A percentile compares a stretch with the other conserved stretches of the same genome.
phyloP scores from a whole-genome alignment of 2,113 vertebrate genomes.

The Formicarius rufipectus region DNA sequence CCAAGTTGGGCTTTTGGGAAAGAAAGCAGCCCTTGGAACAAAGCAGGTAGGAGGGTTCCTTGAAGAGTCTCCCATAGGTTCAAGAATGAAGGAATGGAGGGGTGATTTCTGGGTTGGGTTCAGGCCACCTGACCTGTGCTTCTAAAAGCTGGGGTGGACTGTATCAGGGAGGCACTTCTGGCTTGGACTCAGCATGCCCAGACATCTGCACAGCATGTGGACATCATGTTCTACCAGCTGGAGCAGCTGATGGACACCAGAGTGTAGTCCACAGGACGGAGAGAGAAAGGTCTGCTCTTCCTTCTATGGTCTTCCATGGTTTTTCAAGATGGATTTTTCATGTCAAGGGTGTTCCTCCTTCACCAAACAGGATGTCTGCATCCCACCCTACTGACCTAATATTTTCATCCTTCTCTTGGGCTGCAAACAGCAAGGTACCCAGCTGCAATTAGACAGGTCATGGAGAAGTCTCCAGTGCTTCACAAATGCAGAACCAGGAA shows the following conservation, averaged over 20 bases:
- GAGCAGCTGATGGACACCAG: neutral
- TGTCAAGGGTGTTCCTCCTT: neutral
- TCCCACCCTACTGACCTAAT: neutral
- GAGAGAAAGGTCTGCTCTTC: neutral
- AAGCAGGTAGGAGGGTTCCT: neutral
- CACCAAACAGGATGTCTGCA: neutral
- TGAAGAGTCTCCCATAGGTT: neutral
- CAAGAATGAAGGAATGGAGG: fast-evolving
- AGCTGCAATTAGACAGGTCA: neutral
- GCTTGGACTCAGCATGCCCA: neutral
- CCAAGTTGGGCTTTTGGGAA: neutral
- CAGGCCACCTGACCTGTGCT: neutral
- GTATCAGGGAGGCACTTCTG: neutral
- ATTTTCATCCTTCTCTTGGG: neutral
- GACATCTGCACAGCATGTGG: neutral
- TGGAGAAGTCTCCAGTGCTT: neutral
- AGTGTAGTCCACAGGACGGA: neutral
- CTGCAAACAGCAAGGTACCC: neutral
- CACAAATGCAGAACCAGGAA: neutral
- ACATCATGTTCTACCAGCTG: neutral
- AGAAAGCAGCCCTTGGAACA: neutral
- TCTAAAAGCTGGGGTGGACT: neutral
- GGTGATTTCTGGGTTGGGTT: neutral
- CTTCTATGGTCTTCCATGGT: neutral
- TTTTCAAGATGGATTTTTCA: neutral